Percentiles rank a stretch among this genome's conserved stretches.
These are phyloP conservation scores for Myotis yumanensis DNA, from an alignment of 2,113 vertebrate species.

Conservation along the genomic window DNA sequence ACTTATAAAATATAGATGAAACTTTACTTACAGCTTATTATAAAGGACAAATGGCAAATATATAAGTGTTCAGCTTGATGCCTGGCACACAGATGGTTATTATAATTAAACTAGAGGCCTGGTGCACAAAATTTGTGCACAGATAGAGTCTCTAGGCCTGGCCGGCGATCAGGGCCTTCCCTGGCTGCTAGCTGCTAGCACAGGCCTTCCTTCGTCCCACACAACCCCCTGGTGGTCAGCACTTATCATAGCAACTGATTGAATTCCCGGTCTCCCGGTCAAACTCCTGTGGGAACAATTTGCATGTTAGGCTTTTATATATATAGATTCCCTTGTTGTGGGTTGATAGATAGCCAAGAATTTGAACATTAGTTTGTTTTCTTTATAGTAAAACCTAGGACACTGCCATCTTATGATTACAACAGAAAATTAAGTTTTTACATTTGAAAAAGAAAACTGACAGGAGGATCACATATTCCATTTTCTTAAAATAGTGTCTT, in stretches of 20 bases:
- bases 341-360: neutral
- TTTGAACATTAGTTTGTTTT: neutral
- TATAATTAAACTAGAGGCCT: neutral
- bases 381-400: neutral
- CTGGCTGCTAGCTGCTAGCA: no score
- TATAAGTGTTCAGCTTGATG: neutral
- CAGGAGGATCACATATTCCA: neutral
- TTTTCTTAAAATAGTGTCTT: neutral
- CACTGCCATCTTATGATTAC: neutral
- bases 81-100: neutral
- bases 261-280: no score
- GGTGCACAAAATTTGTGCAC: no score
- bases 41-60: neutral
- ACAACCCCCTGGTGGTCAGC: no score
- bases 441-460: neutral
- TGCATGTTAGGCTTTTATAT: no score
- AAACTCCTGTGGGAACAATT: no score
- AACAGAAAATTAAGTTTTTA: neutral
- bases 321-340: neutral
- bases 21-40: neutral
- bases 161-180: no score
- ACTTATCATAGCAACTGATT: no score
- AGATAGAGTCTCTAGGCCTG: no score
- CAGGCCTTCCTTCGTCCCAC: no score
- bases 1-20: constrained; percentile 38